These are phyloP conservation scores for Chitala chitala DNA, from an alignment of 2,113 vertebrate species.

Conservation along the genomic window DNA sequence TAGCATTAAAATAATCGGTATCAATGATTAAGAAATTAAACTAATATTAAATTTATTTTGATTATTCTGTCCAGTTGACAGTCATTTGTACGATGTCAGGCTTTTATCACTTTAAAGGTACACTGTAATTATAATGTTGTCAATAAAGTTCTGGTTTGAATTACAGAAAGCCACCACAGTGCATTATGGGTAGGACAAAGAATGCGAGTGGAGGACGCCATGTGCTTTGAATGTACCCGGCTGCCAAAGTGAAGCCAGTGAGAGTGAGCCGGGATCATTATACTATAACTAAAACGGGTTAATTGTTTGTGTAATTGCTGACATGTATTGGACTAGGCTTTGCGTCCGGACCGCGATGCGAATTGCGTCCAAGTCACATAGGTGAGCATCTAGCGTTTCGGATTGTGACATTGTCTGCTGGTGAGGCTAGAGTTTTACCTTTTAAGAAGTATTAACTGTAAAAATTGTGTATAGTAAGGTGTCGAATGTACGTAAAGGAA, in stretches of 20 bases:
- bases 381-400: constrained; percentile 46
- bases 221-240: constrained; percentile 51
- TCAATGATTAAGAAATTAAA: no score
- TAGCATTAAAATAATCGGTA: no score
- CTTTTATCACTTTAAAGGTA: no score
- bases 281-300: not conserved
- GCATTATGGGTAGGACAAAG: constrained; percentile 69
- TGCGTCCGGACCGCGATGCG: constrained; percentile 61
- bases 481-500: not conserved
- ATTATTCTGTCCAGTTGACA: no score
- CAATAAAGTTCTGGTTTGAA: constrained; percentile 38
- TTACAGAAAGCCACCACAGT: constrained; percentile 25
- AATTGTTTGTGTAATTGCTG: not conserved
- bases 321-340: constrained; percentile 57
- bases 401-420: not conserved
- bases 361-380: constrained; percentile 38
- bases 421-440: not conserved
- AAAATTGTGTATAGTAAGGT: not conserved
- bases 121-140: no score
- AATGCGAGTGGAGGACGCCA: constrained; percentile 56
- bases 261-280: not conserved
- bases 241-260: not conserved
- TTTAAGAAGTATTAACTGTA: not conserved
- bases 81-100: no score
- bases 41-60: no score